Percentiles rank a stretch among this genome's conserved stretches.
Conservation (phyloP, 2,797 vertebrate species). For the Enteromius mattozi region DNA sequence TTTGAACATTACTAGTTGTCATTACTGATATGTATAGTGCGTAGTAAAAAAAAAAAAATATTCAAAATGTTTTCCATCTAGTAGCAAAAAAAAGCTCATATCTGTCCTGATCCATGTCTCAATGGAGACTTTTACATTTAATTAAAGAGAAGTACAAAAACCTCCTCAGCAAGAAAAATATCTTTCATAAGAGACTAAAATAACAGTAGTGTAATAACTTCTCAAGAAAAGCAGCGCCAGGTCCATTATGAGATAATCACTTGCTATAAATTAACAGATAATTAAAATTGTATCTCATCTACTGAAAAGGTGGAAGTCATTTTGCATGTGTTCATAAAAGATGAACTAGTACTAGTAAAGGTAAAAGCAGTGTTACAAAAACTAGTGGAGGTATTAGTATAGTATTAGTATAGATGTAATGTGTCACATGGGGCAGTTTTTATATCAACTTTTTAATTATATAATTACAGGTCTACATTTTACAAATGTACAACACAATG, state of each 20-base stretch:
- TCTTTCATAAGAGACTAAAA: constrained; percentile 41
- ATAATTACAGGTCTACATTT: background rate
- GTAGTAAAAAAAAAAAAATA: background rate
- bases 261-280: constrained; percentile 16
- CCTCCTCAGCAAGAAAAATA: constrained; percentile 14
- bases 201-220: constrained; percentile 46
- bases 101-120: constrained; percentile 45
- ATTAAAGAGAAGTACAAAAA: constrained; percentile 60
- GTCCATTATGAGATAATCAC: constrained; percentile 26
- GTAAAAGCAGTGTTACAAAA: background rate
- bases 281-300: constrained; percentile 7
- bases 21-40: background rate
- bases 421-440: background rate
- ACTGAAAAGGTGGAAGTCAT: background rate
- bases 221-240: constrained; percentile 18
- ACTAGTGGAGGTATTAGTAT: background rate
- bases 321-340: constrained; percentile 9
- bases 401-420: background rate
- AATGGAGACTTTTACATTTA: constrained; percentile 54
- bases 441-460: background rate
- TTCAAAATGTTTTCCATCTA: background rate
- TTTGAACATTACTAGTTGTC: background rate
- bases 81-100: background rate
- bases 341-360: background rate
- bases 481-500: background rate